Percentiles rank a stretch among this genome's conserved stretches.
These are phyloP conservation scores for Salpingus planirostris DNA, from an alignment of 2,888 invertebrate species.

Conservation along the genomic window DNA sequence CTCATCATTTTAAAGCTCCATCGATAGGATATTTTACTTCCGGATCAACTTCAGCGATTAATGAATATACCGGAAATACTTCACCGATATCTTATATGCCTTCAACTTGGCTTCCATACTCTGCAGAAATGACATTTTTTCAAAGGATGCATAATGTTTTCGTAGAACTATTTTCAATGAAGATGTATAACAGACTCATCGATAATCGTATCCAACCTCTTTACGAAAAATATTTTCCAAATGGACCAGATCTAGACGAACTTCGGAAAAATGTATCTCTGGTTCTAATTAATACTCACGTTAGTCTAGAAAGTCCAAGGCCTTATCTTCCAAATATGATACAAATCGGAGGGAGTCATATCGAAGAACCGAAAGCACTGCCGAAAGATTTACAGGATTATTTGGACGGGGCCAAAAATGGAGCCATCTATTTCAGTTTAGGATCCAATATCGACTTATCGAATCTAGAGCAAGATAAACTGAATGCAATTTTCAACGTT, in stretches of 20 bases:
- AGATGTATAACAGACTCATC: constrained; percentile 27
- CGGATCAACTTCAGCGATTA: background rate
- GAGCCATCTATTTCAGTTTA: constrained; percentile 4
- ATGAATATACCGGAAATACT: background rate
- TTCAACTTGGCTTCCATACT: background rate
- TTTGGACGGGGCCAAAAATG: constrained; percentile 20
- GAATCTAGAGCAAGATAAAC: background rate
- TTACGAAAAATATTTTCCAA: background rate
- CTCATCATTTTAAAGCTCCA: background rate
- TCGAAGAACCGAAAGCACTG: constrained; percentile 24
- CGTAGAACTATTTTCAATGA: background rate
- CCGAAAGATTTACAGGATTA: constrained; percentile 21
- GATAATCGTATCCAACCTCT: background rate
- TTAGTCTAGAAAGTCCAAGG: background rate
- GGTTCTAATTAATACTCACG: background rate
- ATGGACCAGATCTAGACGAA: background rate
- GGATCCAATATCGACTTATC: background rate
- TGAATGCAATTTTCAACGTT: constrained; percentile 32
- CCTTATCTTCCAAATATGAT: constrained; percentile 45
- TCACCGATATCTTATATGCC: background rate
- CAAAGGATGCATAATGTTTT: background rate
- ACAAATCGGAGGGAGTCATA: constrained; percentile 49
- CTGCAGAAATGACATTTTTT: background rate
- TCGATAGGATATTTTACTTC: background rate
- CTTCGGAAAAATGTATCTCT: background rate